These are phyloP conservation scores for Lasiommata megera DNA, from an alignment of 2,888 invertebrate genomes.

Conservation along the genomic window DNA sequence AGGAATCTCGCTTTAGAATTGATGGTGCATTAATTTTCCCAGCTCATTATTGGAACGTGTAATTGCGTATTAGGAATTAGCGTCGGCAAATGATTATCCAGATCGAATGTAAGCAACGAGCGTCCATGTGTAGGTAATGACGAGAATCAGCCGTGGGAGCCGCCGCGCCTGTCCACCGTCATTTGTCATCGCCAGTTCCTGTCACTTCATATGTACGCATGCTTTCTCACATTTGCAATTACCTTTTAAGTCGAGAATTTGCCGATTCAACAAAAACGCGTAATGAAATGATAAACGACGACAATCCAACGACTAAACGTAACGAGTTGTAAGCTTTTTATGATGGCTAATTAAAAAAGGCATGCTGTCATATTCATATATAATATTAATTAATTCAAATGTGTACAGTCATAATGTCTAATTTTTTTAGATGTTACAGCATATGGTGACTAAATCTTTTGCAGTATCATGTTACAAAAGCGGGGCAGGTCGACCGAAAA, in stretches of 20 bases:
- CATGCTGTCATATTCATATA: conserved; percentile 26
- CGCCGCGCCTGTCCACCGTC: conserved; percentile 50
- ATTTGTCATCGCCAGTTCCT: conserved; percentile 74
- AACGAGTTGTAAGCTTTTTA: conserved; percentile 33
- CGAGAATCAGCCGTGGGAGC: conserved; percentile 65
- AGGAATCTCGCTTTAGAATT: conserved; percentile 30
- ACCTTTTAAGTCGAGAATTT: conserved; percentile 67
- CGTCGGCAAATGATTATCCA: conserved; percentile 39
- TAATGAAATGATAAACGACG: conserved; percentile 54
- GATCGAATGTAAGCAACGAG: conserved; percentile 38
- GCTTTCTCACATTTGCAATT: conserved; percentile 72
- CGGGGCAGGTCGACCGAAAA: conserved; percentile 51
- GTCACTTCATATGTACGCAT: conserved; percentile 63
- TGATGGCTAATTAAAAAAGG: conserved; percentile 21
- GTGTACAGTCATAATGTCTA: conserved; percentile 40
- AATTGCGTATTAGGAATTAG: conserved; percentile 39
- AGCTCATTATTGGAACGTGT: conserved; percentile 26
- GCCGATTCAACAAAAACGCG: conserved; percentile 56
- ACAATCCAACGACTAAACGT: conserved; percentile 42
- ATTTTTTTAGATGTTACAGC: conserved; percentile 19
- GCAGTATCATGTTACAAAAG: conserved; percentile 57
- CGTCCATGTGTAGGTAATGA: conserved; percentile 51
- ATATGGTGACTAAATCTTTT: conserved; percentile 23
- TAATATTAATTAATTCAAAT: conserved; percentile 34
- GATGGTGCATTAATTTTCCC: conserved; percentile 38